phyloP scores from a whole-genome alignment of 92 coral and sea anemone genomes.

The Galaxea fascicularis region DNA sequence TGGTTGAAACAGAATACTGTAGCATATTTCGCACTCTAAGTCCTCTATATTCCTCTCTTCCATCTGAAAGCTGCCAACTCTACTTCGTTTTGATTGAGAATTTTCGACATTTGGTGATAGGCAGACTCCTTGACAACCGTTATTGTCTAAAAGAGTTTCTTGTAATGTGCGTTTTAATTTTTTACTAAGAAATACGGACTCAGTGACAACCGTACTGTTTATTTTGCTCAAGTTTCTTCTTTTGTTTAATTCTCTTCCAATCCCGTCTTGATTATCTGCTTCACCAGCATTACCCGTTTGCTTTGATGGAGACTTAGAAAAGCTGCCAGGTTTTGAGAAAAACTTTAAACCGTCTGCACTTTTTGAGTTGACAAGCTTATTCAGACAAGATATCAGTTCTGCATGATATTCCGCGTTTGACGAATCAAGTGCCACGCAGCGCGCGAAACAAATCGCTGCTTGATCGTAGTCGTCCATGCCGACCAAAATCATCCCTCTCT shows the following conservation, averaged over 20 bases:
- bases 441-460: constrained; percentile 53
- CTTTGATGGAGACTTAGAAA: neutral
- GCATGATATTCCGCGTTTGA: constrained; percentile 15
- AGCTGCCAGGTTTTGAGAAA: constrained; percentile 27
- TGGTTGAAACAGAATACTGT: constrained; percentile 67
- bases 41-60: constrained; percentile 8
- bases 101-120: neutral
- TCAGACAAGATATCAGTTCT: constrained; percentile 55
- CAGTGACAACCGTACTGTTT: neutral
- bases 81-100: neutral
- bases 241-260: neutral
- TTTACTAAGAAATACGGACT: neutral
- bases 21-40: constrained; percentile 77
- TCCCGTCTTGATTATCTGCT: neutral
- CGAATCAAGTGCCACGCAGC: constrained; percentile 66
- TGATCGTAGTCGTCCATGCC: constrained; percentile 47
- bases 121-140: neutral
- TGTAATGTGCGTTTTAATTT: constrained; percentile 18
- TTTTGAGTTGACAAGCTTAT: constrained; percentile 33
- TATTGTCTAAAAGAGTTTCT: neutral
- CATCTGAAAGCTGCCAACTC: no score
- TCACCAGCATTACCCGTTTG: neutral
- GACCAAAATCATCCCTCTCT: constrained; percentile 62
- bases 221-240: neutral
- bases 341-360: neutral